Base-by-base conservation (phyloP, 2,888 invertebrate genomes). In the Chamaedrilus cognettii region DNA sequence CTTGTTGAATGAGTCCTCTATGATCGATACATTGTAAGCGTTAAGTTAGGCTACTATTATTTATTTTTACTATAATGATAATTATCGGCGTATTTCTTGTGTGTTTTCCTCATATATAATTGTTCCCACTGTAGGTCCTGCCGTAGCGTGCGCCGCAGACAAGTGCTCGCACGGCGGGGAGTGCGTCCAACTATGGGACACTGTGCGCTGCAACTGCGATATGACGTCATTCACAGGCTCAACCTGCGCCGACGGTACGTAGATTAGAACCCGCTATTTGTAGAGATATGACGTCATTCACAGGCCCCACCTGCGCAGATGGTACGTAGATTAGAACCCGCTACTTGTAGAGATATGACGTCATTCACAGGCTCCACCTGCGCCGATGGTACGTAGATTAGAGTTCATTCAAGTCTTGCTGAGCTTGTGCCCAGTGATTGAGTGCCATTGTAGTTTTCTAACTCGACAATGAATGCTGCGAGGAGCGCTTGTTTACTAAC, bases 301-400 rank as follows among this genome's bases (percentile, higher is more conserved):
- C 93, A 5, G 96, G 97, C 67, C 92, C 93, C 1, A 93, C 92
- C 0, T 97, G 97, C 82, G 91, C 91, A 68, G 94, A 96, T 83
- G 95, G 96, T 96, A 87, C 83, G 74, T 70, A 42, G 19, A 42
- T 15, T 15, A 42, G 19, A 15, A 42, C n/a, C n/a, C n/a, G n/a
- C n/a, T n/a, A n/a, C n/a, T n/a, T n/a, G n/a, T n/a, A n/a, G 97
- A 83, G 94, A 95, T 80, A 90, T 96, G 88, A 97, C 97, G 1
- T 94, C 95, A 1, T 97, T 91, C 80, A 92, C 93, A 5, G 96
- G 97, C 67, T 92, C 93, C 1, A 93, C 92, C 0, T 97, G 97
- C 82, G 91, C 91, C 68, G 94, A 96, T 83, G 95, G 96, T 96
- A 87, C 83, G 74, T 70, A 42, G 19, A 42, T 15, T 15, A 42